Evolutionary conservation across 1,140 invertebrate species (phyloP).

Genomic region (Olivierus martensii): DNA sequence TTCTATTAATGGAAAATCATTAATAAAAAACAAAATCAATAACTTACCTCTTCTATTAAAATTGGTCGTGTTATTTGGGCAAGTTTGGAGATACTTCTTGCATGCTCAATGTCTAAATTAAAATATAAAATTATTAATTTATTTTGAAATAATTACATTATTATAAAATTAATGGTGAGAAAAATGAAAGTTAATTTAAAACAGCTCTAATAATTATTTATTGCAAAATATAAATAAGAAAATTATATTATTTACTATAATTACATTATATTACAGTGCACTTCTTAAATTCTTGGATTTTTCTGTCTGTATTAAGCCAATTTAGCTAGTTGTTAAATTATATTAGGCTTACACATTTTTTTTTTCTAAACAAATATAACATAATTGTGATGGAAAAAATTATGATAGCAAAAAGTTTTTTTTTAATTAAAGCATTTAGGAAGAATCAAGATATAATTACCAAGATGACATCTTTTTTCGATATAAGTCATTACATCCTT

Average conservation of each 20-base stretch:
- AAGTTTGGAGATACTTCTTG: slow-evolving; percentile 36
- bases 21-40: neutral
- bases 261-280: no score
- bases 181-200: no score
- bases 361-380: no score
- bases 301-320: no score
- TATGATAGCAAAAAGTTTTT: neutral
- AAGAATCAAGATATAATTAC: slow-evolving; percentile 1
- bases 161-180: no score
- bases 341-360: no score
- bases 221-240: no score
- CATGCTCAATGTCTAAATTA: slow-evolving; percentile 35
- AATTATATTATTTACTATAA: no score
- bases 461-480: slow-evolving; percentile 33
- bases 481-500: slow-evolving; percentile 40
- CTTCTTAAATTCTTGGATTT: no score
- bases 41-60: slow-evolving; percentile 39
- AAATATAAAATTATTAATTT: neutral
- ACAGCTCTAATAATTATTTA: no score
- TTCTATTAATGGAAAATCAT: neutral
- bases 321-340: no score
- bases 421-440: neutral
- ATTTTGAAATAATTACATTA: neutral
- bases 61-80: slow-evolving; percentile 34
- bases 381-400: no score